A percentile compares a stretch with the other conserved stretches of the same genome.
Conservation (phyloP, 2,113 vertebrate genomes). For the Poicephalus gulielmi region DNA sequence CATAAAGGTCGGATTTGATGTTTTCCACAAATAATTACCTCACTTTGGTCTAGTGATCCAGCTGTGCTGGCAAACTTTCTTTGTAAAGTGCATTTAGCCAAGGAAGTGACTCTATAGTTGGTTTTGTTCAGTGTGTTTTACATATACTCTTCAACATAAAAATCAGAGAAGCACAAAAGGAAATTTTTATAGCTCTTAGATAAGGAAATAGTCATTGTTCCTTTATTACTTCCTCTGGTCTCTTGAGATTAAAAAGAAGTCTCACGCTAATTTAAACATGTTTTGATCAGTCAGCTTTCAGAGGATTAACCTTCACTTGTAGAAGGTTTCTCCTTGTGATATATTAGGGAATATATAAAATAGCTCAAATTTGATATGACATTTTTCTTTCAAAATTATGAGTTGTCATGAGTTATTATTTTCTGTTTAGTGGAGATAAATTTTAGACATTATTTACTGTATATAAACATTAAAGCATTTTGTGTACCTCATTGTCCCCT, state of each 20-base stretch:
- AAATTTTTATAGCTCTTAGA: not conserved
- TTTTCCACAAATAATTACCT: not conserved
- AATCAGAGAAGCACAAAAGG: not conserved
- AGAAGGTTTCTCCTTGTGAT: not conserved
- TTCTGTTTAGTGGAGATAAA: not conserved
- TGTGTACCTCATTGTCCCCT: not conserved
- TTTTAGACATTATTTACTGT: not conserved
- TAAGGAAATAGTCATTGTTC: not conserved
- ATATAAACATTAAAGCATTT: not conserved
- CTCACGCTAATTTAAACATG: not conserved
- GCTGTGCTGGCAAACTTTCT: not conserved
- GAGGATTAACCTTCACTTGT: not conserved
- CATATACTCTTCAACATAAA: not conserved
- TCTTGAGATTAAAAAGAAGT: not conserved
- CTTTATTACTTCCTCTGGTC: not conserved
- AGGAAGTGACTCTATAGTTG: not conserved
- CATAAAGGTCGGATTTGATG: not conserved
- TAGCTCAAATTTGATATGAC: not conserved
- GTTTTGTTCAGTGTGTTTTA: not conserved
- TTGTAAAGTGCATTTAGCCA: not conserved
- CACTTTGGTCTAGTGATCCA: not conserved
- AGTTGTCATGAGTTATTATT: not conserved
- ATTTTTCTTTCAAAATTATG: not conserved
- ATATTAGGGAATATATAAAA: not conserved
- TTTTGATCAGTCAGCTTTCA: not conserved